Base-by-base conservation (phyloP, 2,797 vertebrate species). In the Pampus argenteus region DNA sequence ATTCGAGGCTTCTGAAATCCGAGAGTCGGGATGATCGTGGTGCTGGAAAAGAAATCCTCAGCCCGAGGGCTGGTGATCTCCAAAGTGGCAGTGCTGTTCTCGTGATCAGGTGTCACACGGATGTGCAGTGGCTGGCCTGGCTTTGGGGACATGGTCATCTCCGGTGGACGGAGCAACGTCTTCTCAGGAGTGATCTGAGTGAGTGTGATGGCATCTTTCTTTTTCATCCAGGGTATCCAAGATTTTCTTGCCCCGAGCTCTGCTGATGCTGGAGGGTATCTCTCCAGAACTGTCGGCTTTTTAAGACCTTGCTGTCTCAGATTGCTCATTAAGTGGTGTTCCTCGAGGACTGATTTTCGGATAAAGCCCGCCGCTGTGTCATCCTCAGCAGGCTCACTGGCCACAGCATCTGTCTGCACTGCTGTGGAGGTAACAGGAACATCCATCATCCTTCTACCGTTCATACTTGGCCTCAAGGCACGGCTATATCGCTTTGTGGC, bases 291-390 rank as follows among this genome's bases (percentile, higher is more conserved):
- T 0, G 95, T 87, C 0, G 96, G 94, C 67, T 95, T 97, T 81
- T 94, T 98, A 11, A 97, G 82, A 20, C 94, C 95, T 13, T 93
- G 95, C 54, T 98, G 96, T 3, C 97, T 94, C 60, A 99, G 93
- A 72, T 97, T 97, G 81, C 94, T 98, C 98, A 99, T 99, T 0
- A 99, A 92, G 29, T 98, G 96, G 81, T 98, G 97, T 77, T 99
- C 98, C 76, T 99, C 98, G 34, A 96, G 96, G 66, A 99, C 96
- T 0, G 97, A 98, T 56, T 98, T 96, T 49, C 94, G 93, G 72
- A 99, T 99, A 38, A 99, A 99, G 3, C 98, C 96, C 0, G 97
- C 97, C 0, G 97, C 91, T 0, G 96, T 97, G 65, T 99, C 96
- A 1, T 99, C 97, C 80, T 98, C 97, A 0, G 85, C 90, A 0